phyloP scores from a whole-genome alignment of 64 coral and sea anemone species.

The Stylophora pistillata region DNA sequence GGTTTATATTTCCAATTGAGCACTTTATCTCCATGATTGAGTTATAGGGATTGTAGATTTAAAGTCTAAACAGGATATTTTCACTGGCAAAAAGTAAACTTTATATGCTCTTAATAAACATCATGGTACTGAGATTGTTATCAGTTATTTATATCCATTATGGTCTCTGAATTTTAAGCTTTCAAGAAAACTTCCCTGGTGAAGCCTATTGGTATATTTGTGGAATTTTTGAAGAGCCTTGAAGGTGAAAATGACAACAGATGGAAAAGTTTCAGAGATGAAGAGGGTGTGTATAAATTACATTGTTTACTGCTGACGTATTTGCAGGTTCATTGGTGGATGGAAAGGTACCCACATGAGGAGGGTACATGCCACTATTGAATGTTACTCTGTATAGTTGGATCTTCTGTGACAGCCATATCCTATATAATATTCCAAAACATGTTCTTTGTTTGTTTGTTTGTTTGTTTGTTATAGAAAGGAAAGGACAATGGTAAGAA shows the following conservation, averaged over 20 bases:
- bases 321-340: background rate
- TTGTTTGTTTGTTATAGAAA: background rate
- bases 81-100: background rate
- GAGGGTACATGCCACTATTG: too few relatives aligned
- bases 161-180: constrained; percentile 16
- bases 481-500: background rate
- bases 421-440: too few relatives aligned
- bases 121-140: background rate
- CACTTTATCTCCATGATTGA: too few relatives aligned
- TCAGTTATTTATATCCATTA: background rate
- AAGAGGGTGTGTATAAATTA: constrained; percentile 37
- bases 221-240: constrained; percentile 40
- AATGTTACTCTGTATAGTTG: too few relatives aligned
- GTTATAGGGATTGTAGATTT: too few relatives aligned
- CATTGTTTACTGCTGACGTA: background rate
- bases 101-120: background rate
- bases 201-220: constrained; percentile 43
- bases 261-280: constrained; percentile 36
- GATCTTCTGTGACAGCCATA: too few relatives aligned
- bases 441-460: background rate
- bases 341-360: background rate
- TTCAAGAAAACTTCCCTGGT: constrained; percentile 67
- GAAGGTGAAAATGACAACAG: constrained; percentile 54
- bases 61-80: too few relatives aligned
- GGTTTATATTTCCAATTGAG: too few relatives aligned